Evolutionary conservation across 1,140 invertebrate genomes (phyloP), one percentile per base, ranked within the genome.

Genomic region (Leucophenga varia): DNA sequence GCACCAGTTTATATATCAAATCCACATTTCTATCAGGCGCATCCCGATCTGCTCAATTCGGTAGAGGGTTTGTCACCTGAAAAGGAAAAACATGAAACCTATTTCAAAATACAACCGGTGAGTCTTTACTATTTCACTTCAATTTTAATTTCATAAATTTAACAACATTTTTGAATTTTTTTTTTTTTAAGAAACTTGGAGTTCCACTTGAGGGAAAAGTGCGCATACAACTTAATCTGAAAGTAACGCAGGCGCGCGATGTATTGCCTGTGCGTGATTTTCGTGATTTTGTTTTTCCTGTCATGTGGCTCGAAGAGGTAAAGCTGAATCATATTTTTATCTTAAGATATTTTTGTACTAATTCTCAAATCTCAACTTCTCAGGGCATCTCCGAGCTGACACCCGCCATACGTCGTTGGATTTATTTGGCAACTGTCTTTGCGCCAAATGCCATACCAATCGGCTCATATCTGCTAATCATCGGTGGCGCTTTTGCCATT

Each of bases 231-330:
- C 75, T 93, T 17, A 93, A 93, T 67, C 64, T 93, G 17, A 88
- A 87, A 63, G 85, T 93, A 3, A 84, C 88, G 34, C 81, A 81
- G 25, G 85, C 88, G 14, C 80, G 84, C 2, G 81, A 86, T 36
- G 85, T 93, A 22, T 78, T 81, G 34, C 80, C 82, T 16, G 88
- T 90, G 8, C 75, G 84, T 44, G 85, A 88, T 42, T 89, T 94
- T 56, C 86, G 87, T 1, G 83, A 85, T 60, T 89, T 91, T 31
- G 79, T 90, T 0, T 91, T 91, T 71, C 91, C 91, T 1, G 82
- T 93, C 22, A 89, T 93, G 83, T 93, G 90, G 91, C 49, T 92
- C 1, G 88, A 93, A 78, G 90, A 92, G 79, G 87, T 88, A 75
- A 78, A n/a, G n/a, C n/a, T n/a, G n/a, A n/a, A n/a, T n/a, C n/a